phyloP scores from a whole-genome alignment of 2,888 invertebrate species.

The Cheilosia soror region DNA sequence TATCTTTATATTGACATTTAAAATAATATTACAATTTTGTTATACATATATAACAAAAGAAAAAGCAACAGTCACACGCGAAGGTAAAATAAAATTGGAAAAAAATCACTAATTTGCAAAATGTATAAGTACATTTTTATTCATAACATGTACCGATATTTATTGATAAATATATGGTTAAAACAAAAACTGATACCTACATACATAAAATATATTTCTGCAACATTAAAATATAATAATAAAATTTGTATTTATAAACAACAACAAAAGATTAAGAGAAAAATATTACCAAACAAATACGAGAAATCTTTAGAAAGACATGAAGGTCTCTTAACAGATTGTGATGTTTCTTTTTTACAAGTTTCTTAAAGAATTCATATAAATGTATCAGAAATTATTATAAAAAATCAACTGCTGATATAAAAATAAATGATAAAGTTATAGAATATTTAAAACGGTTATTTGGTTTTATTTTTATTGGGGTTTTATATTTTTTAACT shows the following conservation, averaged over 20 bases:
- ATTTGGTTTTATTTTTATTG: constrained; percentile 7
- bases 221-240: constrained; percentile 50
- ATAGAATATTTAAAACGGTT: constrained; percentile 37
- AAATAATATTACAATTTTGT: constrained; percentile 35
- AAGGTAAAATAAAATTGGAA: constrained; percentile 17
- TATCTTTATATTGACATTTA: constrained; percentile 29
- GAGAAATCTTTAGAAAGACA: constrained; percentile 53
- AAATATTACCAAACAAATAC: constrained; percentile 7
- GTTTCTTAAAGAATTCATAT: constrained; percentile 69
- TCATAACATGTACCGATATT: constrained; percentile 45
- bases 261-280: constrained; percentile 24
- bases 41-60: constrained; percentile 1
- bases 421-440: constrained; percentile 63
- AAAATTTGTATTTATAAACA: constrained; percentile 45
- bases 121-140: constrained; percentile 27
- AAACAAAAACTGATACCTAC: constrained; percentile 47
- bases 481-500: neutral
- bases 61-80: constrained; percentile 35
- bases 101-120: constrained; percentile 14
- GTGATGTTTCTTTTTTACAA: constrained; percentile 74
- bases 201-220: constrained; percentile 57
- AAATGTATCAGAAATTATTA: constrained; percentile 64
- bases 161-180: constrained; percentile 18
- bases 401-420: constrained; percentile 59
- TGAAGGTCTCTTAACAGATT: constrained; percentile 69